Conservation (phyloP, 1,140 invertebrate species). For the Drosophila watanabei region DNA sequence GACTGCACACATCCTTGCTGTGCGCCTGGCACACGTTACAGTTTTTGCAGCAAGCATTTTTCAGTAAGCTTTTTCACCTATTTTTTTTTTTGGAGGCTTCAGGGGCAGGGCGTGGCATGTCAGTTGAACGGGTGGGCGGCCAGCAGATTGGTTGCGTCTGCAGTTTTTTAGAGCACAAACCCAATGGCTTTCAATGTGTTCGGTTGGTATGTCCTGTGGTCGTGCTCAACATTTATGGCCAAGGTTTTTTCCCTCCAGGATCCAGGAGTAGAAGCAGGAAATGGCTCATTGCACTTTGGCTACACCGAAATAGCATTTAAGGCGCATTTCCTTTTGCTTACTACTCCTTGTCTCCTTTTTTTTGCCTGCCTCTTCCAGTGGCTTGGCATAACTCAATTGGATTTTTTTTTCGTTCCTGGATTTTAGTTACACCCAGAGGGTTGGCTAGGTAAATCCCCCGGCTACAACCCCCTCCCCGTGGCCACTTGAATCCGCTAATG, state of each 20-base stretch:
- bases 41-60: conserved; percentile 57
- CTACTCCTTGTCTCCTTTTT: background rate
- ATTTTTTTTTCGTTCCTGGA: conserved; percentile 38
- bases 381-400: conserved; percentile 69
- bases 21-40: conserved; percentile 67
- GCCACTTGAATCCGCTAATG: conserved; percentile 56
- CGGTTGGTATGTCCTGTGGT: conserved; percentile 71
- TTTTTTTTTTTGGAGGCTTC: conserved; percentile 13
- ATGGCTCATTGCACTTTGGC: conserved; percentile 84
- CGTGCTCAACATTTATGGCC: conserved; percentile 79
- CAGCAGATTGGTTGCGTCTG: conserved; percentile 79
- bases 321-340: conserved; percentile 66
- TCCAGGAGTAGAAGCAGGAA: conserved; percentile 45
- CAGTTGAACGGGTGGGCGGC: conserved; percentile 70
- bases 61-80: conserved; percentile 55
- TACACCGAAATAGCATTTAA: conserved; percentile 81
- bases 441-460: conserved; percentile 35
- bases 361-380: conserved; percentile 47
- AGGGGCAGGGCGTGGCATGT: conserved; percentile 58
- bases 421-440: conserved; percentile 26
- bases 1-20: conserved; percentile 56
- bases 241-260: conserved; percentile 35
- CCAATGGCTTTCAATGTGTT: conserved; percentile 24
- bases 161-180: conserved; percentile 45
- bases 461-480: conserved; percentile 56